These are phyloP conservation scores for Pipa parva DNA, from an alignment of 2,113 vertebrate genomes.

Conservation along the genomic window DNA sequence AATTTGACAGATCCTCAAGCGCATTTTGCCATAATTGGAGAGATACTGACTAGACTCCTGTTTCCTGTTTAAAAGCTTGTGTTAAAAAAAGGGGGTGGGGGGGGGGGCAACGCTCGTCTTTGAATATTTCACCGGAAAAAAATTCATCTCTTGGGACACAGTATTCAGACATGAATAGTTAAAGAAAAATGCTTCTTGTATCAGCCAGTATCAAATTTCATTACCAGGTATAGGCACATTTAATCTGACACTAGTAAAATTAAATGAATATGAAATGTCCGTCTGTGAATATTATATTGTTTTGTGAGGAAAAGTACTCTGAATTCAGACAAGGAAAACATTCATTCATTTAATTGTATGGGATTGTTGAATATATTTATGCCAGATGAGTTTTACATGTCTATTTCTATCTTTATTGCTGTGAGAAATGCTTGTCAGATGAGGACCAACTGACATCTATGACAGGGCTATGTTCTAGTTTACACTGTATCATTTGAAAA, in stretches of 20 bases:
- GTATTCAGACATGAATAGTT: constrained; percentile 56
- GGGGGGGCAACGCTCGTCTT: constrained; percentile 43
- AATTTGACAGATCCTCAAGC: constrained; percentile 52
- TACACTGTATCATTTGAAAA: no score
- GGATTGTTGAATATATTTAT: constrained; percentile 11
- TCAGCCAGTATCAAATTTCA: constrained; percentile 27
- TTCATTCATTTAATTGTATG: constrained; percentile 22
- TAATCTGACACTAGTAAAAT: constrained; percentile 12
- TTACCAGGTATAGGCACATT: constrained; percentile 34
- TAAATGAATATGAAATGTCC: constrained; percentile 29
- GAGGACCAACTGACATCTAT: background rate
- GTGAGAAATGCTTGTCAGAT: background rate
- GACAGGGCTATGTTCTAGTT: background rate
- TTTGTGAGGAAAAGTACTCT: constrained; percentile 1
- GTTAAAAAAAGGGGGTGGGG: constrained; percentile 43
- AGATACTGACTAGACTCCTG: constrained; percentile 59
- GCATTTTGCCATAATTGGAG: constrained; percentile 45
- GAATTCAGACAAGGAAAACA: background rate
- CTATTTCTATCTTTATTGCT: background rate
- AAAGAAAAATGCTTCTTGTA: constrained; percentile 43
- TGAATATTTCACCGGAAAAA: constrained; percentile 59
- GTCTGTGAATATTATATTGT: constrained; percentile 1
- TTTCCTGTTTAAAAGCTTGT: constrained; percentile 61
- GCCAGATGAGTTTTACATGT: constrained; percentile 3
- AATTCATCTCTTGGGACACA: constrained; percentile 54